Percentiles rank a stretch among this genome's conserved stretches.
phyloP scores from a whole-genome alignment of 2,797 vertebrate species.

The Potorous gilbertii region DNA sequence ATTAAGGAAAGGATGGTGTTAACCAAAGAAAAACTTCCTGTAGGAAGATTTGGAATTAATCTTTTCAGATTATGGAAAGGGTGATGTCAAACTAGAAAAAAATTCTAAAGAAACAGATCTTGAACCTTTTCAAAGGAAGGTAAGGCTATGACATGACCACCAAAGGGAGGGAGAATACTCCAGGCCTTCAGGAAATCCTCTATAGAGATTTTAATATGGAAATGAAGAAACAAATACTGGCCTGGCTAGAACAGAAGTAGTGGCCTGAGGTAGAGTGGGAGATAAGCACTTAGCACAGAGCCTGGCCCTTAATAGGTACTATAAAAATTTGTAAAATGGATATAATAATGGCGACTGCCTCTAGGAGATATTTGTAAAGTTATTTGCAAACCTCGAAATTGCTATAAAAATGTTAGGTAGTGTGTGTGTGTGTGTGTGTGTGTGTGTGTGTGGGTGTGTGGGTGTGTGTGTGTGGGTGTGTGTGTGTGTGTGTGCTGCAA shows the following conservation, averaged over 20 bases:
- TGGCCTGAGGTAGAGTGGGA: neutral
- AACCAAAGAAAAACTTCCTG: slow-evolving; percentile 35
- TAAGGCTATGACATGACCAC: neutral
- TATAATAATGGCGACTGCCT: neutral
- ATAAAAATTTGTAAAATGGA: neutral
- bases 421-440: no score
- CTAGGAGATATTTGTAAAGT: neutral
- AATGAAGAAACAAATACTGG: slow-evolving; percentile 49
- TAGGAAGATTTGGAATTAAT: slow-evolving; percentile 4
- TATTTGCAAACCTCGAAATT: neutral
- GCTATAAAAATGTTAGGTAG: neutral
- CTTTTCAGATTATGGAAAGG: neutral
- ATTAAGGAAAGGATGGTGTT: slow-evolving; percentile 2
- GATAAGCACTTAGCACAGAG: neutral
- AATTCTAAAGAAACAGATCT: neutral
- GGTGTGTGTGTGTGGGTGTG: no score
- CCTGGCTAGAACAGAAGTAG: neutral
- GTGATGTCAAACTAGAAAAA: neutral
- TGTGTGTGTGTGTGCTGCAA: slow-evolving; percentile 44
- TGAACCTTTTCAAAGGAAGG: neutral
- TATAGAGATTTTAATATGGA: slow-evolving; percentile 22
- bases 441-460: no score
- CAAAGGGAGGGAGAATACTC: slow-evolving; percentile 13
- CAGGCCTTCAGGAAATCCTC: slow-evolving; percentile 18
- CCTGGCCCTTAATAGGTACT: neutral